Conservation (phyloP, 2,888 invertebrate genomes). For the Ornithoptera alexandrae region DNA sequence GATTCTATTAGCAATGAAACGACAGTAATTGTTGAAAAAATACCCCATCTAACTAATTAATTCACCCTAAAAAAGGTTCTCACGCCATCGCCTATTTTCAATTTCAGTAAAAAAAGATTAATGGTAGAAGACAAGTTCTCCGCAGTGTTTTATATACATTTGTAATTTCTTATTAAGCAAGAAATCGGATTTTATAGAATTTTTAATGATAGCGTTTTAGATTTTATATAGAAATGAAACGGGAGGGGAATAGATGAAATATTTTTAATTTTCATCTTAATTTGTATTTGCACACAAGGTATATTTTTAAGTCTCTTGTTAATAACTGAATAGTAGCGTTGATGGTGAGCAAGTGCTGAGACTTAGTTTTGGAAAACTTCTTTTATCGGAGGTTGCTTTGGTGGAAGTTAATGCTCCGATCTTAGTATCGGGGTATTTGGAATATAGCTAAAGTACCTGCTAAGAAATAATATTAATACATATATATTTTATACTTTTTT, state of each 20-base stretch:
- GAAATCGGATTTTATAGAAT: not conserved
- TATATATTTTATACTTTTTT: too few relatives aligned
- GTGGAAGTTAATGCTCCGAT: not conserved
- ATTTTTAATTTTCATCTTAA: too few relatives aligned
- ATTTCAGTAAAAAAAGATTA: constrained; percentile 63
- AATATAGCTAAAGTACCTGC: too few relatives aligned
- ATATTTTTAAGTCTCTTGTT: not conserved
- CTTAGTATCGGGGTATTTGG: too few relatives aligned
- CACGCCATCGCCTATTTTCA: constrained; percentile 62
- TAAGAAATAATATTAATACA: too few relatives aligned
- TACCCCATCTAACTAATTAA: constrained; percentile 57
- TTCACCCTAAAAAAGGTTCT: constrained; percentile 55
- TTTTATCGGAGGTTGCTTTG: not conserved
- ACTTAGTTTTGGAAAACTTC: not conserved
- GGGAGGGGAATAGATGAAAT: too few relatives aligned
- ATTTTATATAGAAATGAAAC: not conserved
- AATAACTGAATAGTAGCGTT: not conserved
- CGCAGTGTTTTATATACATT: constrained; percentile 50
- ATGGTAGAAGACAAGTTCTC: constrained; percentile 52
- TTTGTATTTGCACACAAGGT: not conserved
- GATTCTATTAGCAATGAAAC: constrained; percentile 20
- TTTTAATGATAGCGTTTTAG: not conserved
- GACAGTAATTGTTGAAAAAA: constrained; percentile 21
- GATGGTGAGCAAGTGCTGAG: too few relatives aligned
- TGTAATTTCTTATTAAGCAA: constrained; percentile 47